Conservation (phyloP, 1,140 invertebrate species). For the Bombus superbus region DNA sequence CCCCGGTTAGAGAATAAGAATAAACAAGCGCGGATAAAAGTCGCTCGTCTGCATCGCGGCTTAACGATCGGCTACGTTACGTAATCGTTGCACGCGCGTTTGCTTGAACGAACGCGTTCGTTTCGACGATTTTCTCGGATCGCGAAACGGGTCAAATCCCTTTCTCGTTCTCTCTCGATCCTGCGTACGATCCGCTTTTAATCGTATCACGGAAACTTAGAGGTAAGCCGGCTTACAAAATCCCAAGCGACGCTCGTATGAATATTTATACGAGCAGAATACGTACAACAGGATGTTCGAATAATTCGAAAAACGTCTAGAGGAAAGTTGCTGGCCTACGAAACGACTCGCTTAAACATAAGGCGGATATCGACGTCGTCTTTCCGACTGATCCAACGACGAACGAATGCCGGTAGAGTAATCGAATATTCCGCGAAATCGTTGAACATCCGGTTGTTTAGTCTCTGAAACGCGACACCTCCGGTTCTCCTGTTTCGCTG, state of each 20-base stretch:
- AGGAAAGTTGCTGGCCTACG: background rate
- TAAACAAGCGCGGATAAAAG: no score
- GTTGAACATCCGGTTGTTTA: background rate
- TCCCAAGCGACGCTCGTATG: background rate
- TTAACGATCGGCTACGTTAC: no score
- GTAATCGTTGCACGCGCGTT: background rate
- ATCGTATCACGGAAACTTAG: background rate
- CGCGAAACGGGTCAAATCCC: background rate
- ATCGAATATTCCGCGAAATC: background rate
- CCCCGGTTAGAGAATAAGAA: no score
- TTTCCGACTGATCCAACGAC: background rate
- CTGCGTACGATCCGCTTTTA: background rate
- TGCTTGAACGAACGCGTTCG: background rate
- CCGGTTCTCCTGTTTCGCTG: constrained; percentile 35
- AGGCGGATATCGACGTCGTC: background rate
- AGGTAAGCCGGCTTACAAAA: background rate
- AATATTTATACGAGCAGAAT: constrained; percentile 1
- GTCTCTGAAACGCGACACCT: background rate
- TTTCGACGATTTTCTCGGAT: background rate
- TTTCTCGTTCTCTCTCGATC: background rate
- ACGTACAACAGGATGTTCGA: background rate
- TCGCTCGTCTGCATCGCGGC: no score
- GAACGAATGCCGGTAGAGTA: no score
- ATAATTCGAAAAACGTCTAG: background rate
- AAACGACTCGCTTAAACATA: background rate